Evolutionary conservation across 2,797 vertebrate species (phyloP).

Genomic region (Lophius americanus): DNA sequence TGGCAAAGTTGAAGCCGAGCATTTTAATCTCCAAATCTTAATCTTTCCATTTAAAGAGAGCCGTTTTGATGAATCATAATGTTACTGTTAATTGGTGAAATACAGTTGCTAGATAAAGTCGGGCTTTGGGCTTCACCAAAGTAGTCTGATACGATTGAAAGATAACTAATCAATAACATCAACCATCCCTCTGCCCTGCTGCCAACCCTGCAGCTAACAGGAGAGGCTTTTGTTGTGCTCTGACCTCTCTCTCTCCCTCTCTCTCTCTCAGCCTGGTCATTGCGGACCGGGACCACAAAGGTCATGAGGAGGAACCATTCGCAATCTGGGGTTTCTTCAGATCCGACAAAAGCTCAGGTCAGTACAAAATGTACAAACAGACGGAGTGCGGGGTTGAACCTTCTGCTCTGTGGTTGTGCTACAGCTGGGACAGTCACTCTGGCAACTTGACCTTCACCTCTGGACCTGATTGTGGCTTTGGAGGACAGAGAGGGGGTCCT

Average conservation of each 20-base stretch:
- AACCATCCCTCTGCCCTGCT: slow-evolving; percentile 49
- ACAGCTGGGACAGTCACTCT: slow-evolving; percentile 78
- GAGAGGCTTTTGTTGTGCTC: slow-evolving; percentile 66
- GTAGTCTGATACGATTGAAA: slow-evolving; percentile 27
- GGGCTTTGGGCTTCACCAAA: slow-evolving; percentile 18
- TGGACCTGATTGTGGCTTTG: slow-evolving; percentile 57
- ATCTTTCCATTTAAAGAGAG: slow-evolving; percentile 1
- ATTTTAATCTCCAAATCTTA: background rate
- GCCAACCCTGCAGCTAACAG: slow-evolving; percentile 61
- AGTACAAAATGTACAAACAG: slow-evolving; percentile 66
- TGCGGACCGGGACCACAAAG: slow-evolving; percentile 62
- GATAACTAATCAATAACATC: slow-evolving; percentile 63
- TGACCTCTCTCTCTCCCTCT: slow-evolving; percentile 39
- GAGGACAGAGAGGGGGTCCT: slow-evolving; percentile 38
- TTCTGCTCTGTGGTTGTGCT: slow-evolving; percentile 71
- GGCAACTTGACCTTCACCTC: slow-evolving; percentile 81
- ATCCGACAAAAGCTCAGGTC: slow-evolving; percentile 73
- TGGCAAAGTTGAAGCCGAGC: slow-evolving; percentile 1
- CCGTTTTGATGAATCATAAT: background rate
- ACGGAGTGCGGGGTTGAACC: slow-evolving; percentile 57
- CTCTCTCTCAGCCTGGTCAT: slow-evolving; percentile 52
- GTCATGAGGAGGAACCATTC: slow-evolving; percentile 58
- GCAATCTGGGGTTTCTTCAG: slow-evolving; percentile 54
- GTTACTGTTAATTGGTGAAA: slow-evolving; percentile 12
- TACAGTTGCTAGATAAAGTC: slow-evolving; percentile 14